Conservation (phyloP, 2,113 vertebrate genomes). For the Limnothrissa miodon region DNA sequence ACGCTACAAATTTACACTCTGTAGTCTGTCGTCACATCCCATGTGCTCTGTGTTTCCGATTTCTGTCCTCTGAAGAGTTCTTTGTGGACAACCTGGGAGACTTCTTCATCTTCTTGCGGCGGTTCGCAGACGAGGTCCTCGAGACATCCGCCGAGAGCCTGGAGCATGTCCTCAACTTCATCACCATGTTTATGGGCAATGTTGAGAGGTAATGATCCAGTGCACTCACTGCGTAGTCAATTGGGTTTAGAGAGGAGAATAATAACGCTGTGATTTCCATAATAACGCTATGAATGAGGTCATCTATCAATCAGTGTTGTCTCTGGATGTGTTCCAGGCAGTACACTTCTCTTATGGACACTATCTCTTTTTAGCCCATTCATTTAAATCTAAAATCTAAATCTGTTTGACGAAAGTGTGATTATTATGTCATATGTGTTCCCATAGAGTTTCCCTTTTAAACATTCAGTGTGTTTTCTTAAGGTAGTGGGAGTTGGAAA, state of each 20-base stretch:
- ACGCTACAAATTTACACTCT: not conserved
- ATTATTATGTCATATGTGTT: no score
- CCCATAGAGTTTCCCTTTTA: no score
- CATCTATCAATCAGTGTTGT: not conserved
- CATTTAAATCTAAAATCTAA: no score
- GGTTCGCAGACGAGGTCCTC: constrained; percentile 91
- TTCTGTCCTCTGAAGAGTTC: constrained; percentile 79
- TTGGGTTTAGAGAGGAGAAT: no score
- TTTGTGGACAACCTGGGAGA: constrained; percentile 96
- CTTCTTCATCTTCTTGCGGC: constrained; percentile 94
- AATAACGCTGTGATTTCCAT: no score
- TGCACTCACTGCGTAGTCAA: not conserved
- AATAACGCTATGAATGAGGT: no score
- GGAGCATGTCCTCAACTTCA: constrained; percentile 89
- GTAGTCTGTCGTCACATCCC: not conserved
- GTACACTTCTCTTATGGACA: no score
- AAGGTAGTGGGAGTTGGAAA: no score
- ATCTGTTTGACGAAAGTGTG: no score
- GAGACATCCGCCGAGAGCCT: constrained; percentile 88
- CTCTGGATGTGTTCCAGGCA: no score
- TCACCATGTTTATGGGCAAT: constrained; percentile 93
- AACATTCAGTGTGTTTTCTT: no score
- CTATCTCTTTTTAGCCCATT: no score
- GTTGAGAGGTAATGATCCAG: constrained; percentile 81
- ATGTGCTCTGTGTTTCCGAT: not conserved